Base-by-base conservation (phyloP, 2,888 invertebrate genomes). In the Acanthopleura granulata region DNA sequence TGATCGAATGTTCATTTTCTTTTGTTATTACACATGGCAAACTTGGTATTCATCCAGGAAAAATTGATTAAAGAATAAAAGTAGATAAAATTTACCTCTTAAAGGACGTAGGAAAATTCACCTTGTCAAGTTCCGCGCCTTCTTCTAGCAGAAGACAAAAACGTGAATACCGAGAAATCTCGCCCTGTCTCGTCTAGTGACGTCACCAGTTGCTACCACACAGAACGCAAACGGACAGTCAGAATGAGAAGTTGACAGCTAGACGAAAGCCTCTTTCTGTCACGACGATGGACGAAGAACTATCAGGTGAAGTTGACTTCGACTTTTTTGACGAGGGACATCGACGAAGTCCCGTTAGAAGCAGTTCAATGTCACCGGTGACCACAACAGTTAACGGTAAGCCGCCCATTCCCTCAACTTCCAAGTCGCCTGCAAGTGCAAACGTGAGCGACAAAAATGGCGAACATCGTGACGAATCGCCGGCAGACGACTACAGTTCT, bases 171-270 rank as follows among this genome's bases (percentile, higher is more conserved):
- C 57, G 57, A 18, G 22, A 57, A 57, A 6, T 66, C 66, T 66
- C 66, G 66, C 66, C 16, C 22, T 6, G 16, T 66, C 66, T 27
- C 66, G 66, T 6, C 3, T 27, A 16, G 27, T 66, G 66, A 66
- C 66, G 66, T 66, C 66, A 66, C 66, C 66, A 66, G 66, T 66
- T 66, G 66, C 66, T 66, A 66, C 66, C 66, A 66, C 66, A 66
- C 66, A 66, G 12, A 66, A 66, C 22, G 16, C 66, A 15, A 40
- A 57, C 66, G 25, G 16, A 66, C 29, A 22, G 29, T 25, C 22
- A 27, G 29, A 66, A 66, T 66, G 66, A 66, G 16, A 1, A 66
- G 66, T 27, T 66, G 29, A 66, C 27, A 57, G 57, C 57, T 12
- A 25, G 66, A 16, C 40, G 3, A 40, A 40, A 40, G 40, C 40